Base-by-base conservation (phyloP, 2,113 vertebrate species). In the Stictonetta naevosa region DNA sequence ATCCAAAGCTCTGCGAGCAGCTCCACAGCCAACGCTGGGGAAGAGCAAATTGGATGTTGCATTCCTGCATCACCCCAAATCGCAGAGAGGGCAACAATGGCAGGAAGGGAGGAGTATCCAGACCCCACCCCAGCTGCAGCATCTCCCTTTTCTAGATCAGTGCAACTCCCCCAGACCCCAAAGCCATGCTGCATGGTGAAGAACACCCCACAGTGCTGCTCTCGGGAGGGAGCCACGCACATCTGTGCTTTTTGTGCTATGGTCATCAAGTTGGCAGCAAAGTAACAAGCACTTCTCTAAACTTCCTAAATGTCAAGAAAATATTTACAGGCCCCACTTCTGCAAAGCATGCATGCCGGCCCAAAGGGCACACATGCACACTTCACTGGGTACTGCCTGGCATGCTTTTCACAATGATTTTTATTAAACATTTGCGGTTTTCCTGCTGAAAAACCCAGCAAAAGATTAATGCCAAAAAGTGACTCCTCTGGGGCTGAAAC, bases 281-380 rank as follows among this genome's bases (percentile, higher is more conserved):
- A 86, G 84, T 76, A 28, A 60, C 29, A 72, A 92, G 84, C 58
- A 62, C 60, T 89, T 67, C 77, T 89, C 83, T 63, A 56, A 74
- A 85, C 66, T 95, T 92, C 81, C 74, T 52, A 95, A 95, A 93
- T 79, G 93, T 93, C 89, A 96, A n/a, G 77, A 92, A 92, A 95
- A 87, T 76, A 94, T 94, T 91, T 92, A 67, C 77, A 94, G 83
- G 58, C 74, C 71, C 44, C 79, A 85, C 50, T 94, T 76, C 58
- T 89, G 86, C 80, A 31, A 52, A 42, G 83, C 77, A 34, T 2
- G 13, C 74, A 38, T 0, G 0, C 40, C 88, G 88, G 92, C 74
- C 73, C 87, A 72, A 56, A 76, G 88, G 86, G 91, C 93, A 85
- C 31, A 10, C 60, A 48, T 0, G 0, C 76, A 88, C 8, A 8